Evolutionary conservation across 2,888 invertebrate genomes (phyloP).

Genomic region (Caenorhabditis doughertyi): DNA sequence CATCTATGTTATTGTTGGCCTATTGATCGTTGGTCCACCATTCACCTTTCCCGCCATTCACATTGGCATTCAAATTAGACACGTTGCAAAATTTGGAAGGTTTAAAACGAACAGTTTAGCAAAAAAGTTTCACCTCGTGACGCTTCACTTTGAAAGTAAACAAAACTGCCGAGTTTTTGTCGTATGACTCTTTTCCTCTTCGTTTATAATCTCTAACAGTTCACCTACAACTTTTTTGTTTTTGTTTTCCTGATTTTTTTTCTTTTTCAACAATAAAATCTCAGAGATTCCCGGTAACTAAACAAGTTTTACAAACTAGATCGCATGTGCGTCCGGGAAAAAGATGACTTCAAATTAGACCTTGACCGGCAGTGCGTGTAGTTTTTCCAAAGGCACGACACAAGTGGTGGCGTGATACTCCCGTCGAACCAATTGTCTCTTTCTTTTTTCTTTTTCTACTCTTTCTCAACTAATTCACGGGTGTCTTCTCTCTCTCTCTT

Average conservation of each 20-base stretch:
- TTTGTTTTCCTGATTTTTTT: slow-evolving; percentile 2
- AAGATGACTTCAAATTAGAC: slow-evolving; percentile 57
- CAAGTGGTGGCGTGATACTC: slow-evolving; percentile 62
- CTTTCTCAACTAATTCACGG: slow-evolving; percentile 39
- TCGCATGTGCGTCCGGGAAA: slow-evolving; percentile 2
- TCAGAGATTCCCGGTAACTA: background rate
- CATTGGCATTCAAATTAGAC: background rate
- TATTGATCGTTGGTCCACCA: background rate
- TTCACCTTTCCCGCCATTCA: background rate
- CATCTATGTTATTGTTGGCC: slow-evolving; percentile 7
- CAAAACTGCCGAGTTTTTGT: slow-evolving; percentile 39
- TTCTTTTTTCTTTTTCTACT: slow-evolving; percentile 49
- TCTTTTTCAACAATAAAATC: background rate
- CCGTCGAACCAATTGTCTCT: slow-evolving; percentile 51
- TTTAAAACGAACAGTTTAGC: slow-evolving; percentile 6
- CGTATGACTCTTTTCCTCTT: slow-evolving; percentile 38
- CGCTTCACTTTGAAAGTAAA: slow-evolving; percentile 43
- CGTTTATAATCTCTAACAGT: slow-evolving; percentile 13
- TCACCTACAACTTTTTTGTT: background rate
- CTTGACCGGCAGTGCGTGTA: slow-evolving; percentile 60
- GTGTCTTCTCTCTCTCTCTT: slow-evolving; percentile 40
- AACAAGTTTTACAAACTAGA: slow-evolving; percentile 8
- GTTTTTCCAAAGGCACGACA: slow-evolving; percentile 54
- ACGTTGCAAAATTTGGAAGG: background rate
- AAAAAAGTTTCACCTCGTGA: slow-evolving; percentile 7